Evolutionary conservation across 1,140 invertebrate genomes (phyloP).

Genomic region (Sycobia sp.): DNA sequence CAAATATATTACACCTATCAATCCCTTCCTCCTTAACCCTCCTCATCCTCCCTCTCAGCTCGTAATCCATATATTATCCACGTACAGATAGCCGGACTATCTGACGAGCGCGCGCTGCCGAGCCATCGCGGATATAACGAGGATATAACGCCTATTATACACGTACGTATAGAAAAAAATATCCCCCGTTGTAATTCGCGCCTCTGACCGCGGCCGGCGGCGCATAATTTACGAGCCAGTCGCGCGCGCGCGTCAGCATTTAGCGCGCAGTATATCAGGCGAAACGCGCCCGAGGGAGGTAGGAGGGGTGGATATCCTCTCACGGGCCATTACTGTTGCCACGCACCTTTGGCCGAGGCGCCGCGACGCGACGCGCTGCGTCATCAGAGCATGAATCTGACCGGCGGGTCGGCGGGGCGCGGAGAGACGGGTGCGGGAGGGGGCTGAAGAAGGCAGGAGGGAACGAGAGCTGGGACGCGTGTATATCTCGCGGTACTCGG

Average conservation of each 20-base stretch:
- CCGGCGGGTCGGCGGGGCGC: background rate
- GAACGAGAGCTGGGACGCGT: too few relatives aligned
- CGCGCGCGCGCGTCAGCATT: slow-evolving; percentile 32
- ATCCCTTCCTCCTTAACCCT: too few relatives aligned
- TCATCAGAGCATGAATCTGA: slow-evolving; percentile 30
- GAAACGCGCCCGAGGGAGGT: background rate
- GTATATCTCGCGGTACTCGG: too few relatives aligned
- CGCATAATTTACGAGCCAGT: background rate
- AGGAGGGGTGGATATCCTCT: slow-evolving; percentile 25
- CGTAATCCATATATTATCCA: too few relatives aligned
- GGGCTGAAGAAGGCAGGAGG: too few relatives aligned
- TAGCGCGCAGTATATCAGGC: slow-evolving; percentile 31
- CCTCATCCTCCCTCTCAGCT: too few relatives aligned
- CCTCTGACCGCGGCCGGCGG: slow-evolving; percentile 1
- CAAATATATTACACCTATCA: too few relatives aligned
- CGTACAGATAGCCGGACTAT: too few relatives aligned
- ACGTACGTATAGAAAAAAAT: background rate
- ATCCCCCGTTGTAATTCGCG: slow-evolving; percentile 4
- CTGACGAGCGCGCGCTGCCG: too few relatives aligned
- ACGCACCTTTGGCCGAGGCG: background rate
- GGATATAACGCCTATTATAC: too few relatives aligned
- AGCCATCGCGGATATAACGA: background rate
- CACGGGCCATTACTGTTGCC: slow-evolving; percentile 33
- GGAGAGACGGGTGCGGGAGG: background rate
- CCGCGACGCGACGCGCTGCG: slow-evolving; percentile 20